phyloP scores from a whole-genome alignment of 2,888 invertebrate genomes.

The Agrenia bidenticulata region DNA sequence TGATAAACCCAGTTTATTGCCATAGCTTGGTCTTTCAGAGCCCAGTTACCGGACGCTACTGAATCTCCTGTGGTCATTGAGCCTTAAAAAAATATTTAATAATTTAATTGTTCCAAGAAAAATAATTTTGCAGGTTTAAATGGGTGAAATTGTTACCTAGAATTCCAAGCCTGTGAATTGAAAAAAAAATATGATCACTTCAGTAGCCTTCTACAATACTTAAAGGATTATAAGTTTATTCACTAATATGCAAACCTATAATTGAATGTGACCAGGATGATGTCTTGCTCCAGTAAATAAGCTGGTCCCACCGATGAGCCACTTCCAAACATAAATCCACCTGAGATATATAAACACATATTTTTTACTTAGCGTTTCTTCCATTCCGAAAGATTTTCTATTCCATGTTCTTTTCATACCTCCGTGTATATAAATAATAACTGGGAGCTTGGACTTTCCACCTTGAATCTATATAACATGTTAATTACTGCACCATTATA shows the following conservation, averaged over 20 bases:
- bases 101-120: too few species aligned
- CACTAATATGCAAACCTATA: constrained; percentile 24
- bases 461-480: constrained; percentile 24
- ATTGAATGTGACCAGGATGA: constrained; percentile 35
- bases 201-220: too few species aligned
- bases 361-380: too few species aligned
- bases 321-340: constrained; percentile 30
- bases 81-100: constrained; percentile 18
- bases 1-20: constrained; percentile 27
- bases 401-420: too few species aligned
- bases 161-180: constrained; percentile 6
- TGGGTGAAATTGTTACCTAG: constrained; percentile 5
- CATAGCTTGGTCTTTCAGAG: constrained; percentile 17
- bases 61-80: constrained; percentile 26
- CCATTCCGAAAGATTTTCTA: not conserved
- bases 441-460: constrained; percentile 24
- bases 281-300: constrained; percentile 28
- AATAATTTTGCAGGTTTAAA: not conserved
- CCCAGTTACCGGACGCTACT: constrained; percentile 21
- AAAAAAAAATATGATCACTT: constrained; percentile 1
- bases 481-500: too few species aligned
- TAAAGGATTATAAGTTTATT: too few species aligned
- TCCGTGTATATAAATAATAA: constrained; percentile 39
- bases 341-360: too few species aligned
- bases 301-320: constrained; percentile 27